phyloP scores from a whole-genome alignment of 2,113 vertebrate species.

The Fulmarus glacialis region DNA sequence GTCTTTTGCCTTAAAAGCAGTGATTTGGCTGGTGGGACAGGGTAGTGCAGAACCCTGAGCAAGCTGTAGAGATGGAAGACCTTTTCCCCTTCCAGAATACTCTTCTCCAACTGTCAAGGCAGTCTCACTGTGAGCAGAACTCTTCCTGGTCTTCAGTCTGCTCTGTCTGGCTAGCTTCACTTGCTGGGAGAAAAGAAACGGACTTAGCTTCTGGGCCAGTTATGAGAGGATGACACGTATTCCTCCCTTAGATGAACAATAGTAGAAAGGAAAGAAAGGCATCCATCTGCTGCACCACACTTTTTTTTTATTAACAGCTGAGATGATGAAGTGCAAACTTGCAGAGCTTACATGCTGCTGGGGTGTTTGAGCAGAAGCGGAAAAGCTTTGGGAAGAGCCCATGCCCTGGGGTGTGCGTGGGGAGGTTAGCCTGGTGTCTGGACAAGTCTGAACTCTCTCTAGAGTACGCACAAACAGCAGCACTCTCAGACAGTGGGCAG shows the following conservation, averaged over 20 bases:
- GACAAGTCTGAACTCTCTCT: neutral
- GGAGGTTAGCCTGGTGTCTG: neutral
- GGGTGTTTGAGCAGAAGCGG: fast-evolving
- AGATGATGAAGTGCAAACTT: neutral
- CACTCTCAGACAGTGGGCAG: neutral
- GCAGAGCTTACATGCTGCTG: neutral
- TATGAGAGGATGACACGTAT: neutral
- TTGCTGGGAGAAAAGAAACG: neutral
- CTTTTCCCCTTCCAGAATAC: neutral
- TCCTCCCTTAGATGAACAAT: neutral
- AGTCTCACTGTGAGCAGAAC: neutral
- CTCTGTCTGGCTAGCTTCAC: neutral
- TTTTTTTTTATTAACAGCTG: neutral
- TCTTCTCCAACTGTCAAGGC: neutral
- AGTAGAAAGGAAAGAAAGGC: neutral
- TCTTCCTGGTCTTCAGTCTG: neutral
- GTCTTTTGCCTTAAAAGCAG: neutral
- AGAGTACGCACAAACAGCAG: neutral
- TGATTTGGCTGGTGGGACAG: neutral
- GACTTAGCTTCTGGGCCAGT: neutral
- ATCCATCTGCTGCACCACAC: neutral
- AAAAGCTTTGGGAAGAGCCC: neutral
- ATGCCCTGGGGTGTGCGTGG: fast-evolving
- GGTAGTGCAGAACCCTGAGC: neutral
- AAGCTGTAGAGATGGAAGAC: neutral